Conservation (phyloP, 2,888 invertebrate species). For the Cephus pulcher region DNA sequence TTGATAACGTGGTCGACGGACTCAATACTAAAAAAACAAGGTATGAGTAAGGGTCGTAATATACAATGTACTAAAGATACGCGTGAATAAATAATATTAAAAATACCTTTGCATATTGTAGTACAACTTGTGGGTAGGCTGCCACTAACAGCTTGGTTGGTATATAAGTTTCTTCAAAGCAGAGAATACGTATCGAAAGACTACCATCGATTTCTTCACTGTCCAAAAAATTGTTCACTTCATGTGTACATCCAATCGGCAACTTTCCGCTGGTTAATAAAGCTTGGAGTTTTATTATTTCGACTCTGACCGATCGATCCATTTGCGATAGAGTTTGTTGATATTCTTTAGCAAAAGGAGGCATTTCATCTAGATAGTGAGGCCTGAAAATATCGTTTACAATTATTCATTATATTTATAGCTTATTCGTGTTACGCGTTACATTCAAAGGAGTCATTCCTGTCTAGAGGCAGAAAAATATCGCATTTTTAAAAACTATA, state of each 20-base stretch:
- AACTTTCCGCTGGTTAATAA: conserved; percentile 71
- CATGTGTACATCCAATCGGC: conserved; percentile 70
- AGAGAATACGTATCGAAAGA: conserved; percentile 69
- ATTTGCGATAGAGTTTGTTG: conserved; percentile 41
- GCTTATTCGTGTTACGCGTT: too few species aligned
- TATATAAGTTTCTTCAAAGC: conserved; percentile 68
- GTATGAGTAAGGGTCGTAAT: too few species aligned
- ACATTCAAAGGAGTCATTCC: too few species aligned
- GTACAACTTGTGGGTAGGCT: conserved; percentile 72
- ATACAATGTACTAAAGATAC: too few species aligned
- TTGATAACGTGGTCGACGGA: too few species aligned
- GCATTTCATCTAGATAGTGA: conserved; percentile 69
- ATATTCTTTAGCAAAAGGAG: conserved; percentile 60
- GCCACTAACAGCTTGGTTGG: conserved; percentile 70
- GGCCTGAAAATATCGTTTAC: conserved; percentile 60
- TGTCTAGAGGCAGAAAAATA: too few species aligned
- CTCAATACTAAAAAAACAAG: too few species aligned
- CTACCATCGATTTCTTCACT: conserved; percentile 69
- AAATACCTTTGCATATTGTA: conserved; percentile 75
- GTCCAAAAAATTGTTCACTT: conserved; percentile 73
- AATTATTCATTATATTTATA: background rate
- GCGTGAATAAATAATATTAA: too few species aligned
- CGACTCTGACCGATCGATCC: conserved; percentile 40
- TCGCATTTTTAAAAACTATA: too few species aligned
- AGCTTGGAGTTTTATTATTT: conserved; percentile 68